Conservation (phyloP, 2,888 invertebrate genomes). For the Bellardia pandia region DNA sequence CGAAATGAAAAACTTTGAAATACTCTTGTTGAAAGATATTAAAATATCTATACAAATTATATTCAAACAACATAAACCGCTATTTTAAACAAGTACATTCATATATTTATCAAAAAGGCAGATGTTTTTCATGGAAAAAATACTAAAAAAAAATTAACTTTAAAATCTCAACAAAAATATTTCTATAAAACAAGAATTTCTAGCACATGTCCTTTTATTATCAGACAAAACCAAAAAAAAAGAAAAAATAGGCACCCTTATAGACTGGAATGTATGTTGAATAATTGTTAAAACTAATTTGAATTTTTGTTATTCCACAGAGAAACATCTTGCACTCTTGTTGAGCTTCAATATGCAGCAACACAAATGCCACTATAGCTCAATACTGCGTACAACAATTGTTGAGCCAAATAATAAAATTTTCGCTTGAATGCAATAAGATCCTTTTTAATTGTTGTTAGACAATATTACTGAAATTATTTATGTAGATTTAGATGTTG, state of each 20-base stretch:
- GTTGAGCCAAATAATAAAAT: slow-evolving; percentile 54
- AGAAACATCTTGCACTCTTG: slow-evolving; percentile 64
- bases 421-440: slow-evolving; percentile 65
- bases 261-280: slow-evolving; percentile 57
- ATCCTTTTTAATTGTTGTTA: slow-evolving; percentile 50
- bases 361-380: slow-evolving; percentile 24
- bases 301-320: slow-evolving; percentile 48
- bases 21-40: no score
- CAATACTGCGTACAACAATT: slow-evolving; percentile 47
- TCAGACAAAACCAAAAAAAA: slow-evolving; percentile 17
- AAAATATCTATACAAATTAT: no score
- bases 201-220: slow-evolving; percentile 68
- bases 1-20: no score
- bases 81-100: slow-evolving; percentile 21
- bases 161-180: slow-evolving; percentile 57
- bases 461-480: slow-evolving; percentile 29
- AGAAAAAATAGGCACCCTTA: slow-evolving; percentile 46
- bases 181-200: slow-evolving; percentile 34
- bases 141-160: slow-evolving; percentile 6
- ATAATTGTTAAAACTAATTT: slow-evolving; percentile 71
- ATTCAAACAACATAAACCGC: neutral
- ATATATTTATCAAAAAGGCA: slow-evolving; percentile 26
- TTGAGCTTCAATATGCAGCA: slow-evolving; percentile 53
- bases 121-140: slow-evolving; percentile 44
- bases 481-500: slow-evolving; percentile 53